Base-by-base conservation (phyloP, 2,797 vertebrate genomes). In the Chelmon rostratus region DNA sequence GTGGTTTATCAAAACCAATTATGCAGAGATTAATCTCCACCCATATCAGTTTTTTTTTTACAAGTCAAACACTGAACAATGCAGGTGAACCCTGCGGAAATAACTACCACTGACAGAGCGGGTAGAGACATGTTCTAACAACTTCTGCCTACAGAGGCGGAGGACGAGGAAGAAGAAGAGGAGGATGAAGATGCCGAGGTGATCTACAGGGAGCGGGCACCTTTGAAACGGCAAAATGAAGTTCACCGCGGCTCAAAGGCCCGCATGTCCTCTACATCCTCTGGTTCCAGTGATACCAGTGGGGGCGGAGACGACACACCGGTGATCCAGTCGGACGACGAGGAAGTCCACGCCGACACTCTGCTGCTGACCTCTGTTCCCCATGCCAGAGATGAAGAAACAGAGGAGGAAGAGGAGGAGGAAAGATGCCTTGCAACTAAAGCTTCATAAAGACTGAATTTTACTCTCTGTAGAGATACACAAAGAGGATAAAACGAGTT, bases 281-380 rank as follows among this genome's bases (percentile, higher is more conserved):
- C 96, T 5, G 89, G 89, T 5, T 98, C 96, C 74, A 96, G 94
- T 4, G 95, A 96, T 37, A 95, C 92, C 72, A 97, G 96, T 0
- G 95, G 93, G 3, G 94, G 93, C 0, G 96, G 96, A 31, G 93
- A 83, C 0, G 95, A 97, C 85, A 98, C 97, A 0, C 97, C 97
- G 0, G 93, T 97, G 86, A 95, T 96, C 89, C 97, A 98, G 87
- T 97, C 97, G 0, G 97, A 98, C 3, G 96, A 97, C 13, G 97
- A 96, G 78, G 97, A 97, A 6, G 95, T 94, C 65, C 95, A 95
- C 16, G 95, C 92, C 28, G 96, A 96, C 94, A 96, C 93, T 1
- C 78, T 93, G 77, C 84, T 94, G 65, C 92, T 94, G 75, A 93
- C 90, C 76, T 90, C 91, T 7, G 81, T 83, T 16, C 92, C 92